Base-by-base conservation (phyloP, 35 echinoderm and acorn worm genomes). In the Anneissia japonica region DNA sequence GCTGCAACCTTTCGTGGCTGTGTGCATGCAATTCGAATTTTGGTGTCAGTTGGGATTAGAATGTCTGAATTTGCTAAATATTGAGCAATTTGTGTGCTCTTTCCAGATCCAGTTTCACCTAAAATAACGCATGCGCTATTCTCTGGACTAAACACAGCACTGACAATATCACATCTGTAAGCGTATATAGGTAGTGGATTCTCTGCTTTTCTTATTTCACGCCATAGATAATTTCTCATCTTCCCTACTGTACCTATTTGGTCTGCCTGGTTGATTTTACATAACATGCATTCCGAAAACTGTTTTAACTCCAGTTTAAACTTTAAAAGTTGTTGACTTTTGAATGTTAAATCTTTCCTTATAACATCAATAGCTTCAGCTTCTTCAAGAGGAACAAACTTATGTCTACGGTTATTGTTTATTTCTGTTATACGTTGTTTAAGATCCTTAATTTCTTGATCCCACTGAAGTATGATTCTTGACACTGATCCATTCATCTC, bases 181-280 rank as follows among this genome's bases (percentile, higher is more conserved):
- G 77, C 86, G 81, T 88, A 88, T 31, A 88, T 79, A 29, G 86
- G 86, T 72, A 88, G 55, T 29, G 86, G 86, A 0, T 32, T 34
- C 0, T 39, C 38, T 1, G 46, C 40, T 64, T 79, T 77, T 13
- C 86, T 31, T 35, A 77, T 81, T 81, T 88, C 86, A 72, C 86
- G 38, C 34, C 37, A 29, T 38, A 88, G 81, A 4, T 64, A 35
- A 19, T 88, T 77, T 28, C 77, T 39, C 21, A 88, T 64, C 76
- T 72, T 81, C 5, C 80, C 76, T 37, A 88, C 29, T 16, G 19
- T 64, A 9, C 26, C 19, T 64, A 64, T 64, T 1, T 64, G 1
- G 19, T 16, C 21, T 64, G 51, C 51, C 21, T 64, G 51, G 11
- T 64, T 23, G 7, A 26, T 64, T 12, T 64, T 64, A 6, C 2